Base-by-base conservation (phyloP, 1,140 invertebrate species). In the Scaptomyza montana region DNA sequence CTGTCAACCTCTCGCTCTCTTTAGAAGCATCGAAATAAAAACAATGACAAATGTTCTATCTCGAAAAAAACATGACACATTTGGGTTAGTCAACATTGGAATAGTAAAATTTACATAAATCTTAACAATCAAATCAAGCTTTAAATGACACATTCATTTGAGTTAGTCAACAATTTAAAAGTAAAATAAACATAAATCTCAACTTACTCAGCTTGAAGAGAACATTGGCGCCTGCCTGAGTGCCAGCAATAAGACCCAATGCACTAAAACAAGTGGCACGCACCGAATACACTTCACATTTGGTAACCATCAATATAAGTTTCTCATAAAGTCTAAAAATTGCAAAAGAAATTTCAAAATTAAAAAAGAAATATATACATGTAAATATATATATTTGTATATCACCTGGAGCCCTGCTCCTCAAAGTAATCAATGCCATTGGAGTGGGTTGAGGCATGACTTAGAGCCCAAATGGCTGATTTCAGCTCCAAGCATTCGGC, bases 191-290 rank as follows among this genome's bases (percentile, higher is more conserved):
- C 21, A 25, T 25, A 36, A 36, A 36, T 8, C 7, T 8, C 9
- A 61, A 90, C 91, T 92, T 91, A 95, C 95, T 96, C 85, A 95
- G 93, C 79, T 95, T 93, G 10, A 94, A 93, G 0, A 99, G 92
- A 47, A 94, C 84, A 89, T 98, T 95, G 5, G 96, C 96, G 2
- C 98, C 98, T 65, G 95, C 93, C 65, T 94, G 94, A 0, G 97
- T 98, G 25, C 96, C 96, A 1, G 96, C 95, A 19, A 99, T 93
- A 0, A 99, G 93, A 55, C 97, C 96, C 5, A 99, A 93, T 5
- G 95, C 94, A 92, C 98, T 98, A 92, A 97, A 97, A 2, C 97
- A 97, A 2, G 97, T 98, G 0, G 96, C 97, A 63, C 97, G 94
- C 19, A 99, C 93, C 0, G 97, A 96, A 90, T 98, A 98, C 36